phyloP scores from a whole-genome alignment of 2,113 vertebrate species.

The Planiliza haematocheilus region DNA sequence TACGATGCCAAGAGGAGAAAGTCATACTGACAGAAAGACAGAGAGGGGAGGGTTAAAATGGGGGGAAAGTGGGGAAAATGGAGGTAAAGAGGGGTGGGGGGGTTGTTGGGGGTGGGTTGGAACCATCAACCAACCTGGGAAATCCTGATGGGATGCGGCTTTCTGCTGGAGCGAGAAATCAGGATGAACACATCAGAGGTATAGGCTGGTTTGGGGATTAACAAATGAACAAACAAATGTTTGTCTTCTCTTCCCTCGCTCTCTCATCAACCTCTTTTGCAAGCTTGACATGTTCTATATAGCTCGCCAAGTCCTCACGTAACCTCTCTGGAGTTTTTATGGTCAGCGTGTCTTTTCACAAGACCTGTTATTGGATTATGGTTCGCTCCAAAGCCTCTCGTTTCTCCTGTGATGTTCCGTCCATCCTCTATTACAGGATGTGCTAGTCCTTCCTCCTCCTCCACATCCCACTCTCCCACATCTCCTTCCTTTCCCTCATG shows the following conservation, averaged over 20 bases:
- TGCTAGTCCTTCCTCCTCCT: slow-evolving; percentile 40
- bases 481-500: slow-evolving; percentile 1
- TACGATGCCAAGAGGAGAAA: slow-evolving; percentile 50
- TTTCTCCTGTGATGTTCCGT: slow-evolving; percentile 44
- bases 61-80: slow-evolving; percentile 24
- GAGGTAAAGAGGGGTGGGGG: slow-evolving; percentile 14
- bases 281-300: slow-evolving; percentile 50
- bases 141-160: slow-evolving; percentile 54
- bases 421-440: slow-evolving; percentile 22
- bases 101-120: slow-evolving; percentile 27
- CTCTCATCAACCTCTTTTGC: slow-evolving; percentile 26
- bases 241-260: slow-evolving; percentile 48
- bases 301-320: slow-evolving; percentile 39
- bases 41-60: slow-evolving; percentile 37
- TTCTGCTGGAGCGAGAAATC: slow-evolving; percentile 47
- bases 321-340: slow-evolving; percentile 63
- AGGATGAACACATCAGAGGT: slow-evolving; percentile 50
- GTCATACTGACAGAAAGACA: slow-evolving; percentile 18
- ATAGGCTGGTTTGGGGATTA: slow-evolving; percentile 55
- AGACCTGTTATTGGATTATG: slow-evolving; percentile 59
- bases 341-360: slow-evolving; percentile 52
- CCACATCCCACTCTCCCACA: slow-evolving; percentile 18
- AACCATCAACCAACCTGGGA: slow-evolving; percentile 67
- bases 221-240: slow-evolving; percentile 63
- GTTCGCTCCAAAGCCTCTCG: slow-evolving; percentile 42